Percentiles rank a stretch among this genome's conserved stretches.
These are phyloP conservation scores for Sebastes goodei DNA, from an alignment of 2,797 vertebrate genomes.

Conservation along the genomic window DNA sequence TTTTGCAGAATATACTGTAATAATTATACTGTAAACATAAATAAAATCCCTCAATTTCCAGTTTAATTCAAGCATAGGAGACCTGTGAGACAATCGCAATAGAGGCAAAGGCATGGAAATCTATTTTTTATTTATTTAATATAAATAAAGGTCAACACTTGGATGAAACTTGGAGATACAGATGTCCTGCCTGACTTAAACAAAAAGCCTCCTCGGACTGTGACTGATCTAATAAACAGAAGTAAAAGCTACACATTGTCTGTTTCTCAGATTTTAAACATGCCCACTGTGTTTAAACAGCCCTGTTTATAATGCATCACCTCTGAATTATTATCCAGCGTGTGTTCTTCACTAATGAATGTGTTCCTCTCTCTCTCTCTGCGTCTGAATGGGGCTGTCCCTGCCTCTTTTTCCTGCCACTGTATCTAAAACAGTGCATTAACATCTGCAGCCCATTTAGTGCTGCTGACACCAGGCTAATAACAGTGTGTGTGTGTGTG, in stretches of 20 bases:
- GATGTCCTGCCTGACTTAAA: background rate
- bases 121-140: background rate
- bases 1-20: background rate
- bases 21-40: background rate
- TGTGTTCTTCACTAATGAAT: conserved; percentile 42
- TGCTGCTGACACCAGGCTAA: conserved; percentile 79
- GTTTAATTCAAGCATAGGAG: too few relatives aligned
- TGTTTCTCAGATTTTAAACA: conserved; percentile 44
- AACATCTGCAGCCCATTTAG: conserved; percentile 86
- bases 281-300: conserved; percentile 28
- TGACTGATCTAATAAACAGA: background rate
- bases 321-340: conserved; percentile 47
- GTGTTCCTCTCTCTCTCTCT: conserved; percentile 40
- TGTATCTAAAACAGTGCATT: conserved; percentile 79
- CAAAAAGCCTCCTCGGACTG: background rate
- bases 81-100: background rate
- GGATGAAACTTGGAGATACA: background rate
- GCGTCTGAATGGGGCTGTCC: conserved; percentile 61
- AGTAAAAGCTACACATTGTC: conserved; percentile 17
- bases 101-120: background rate
- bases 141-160: background rate
- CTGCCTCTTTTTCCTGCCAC: conserved; percentile 70
- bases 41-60: background rate
- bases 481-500: conserved; percentile 69
- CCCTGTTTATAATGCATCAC: conserved; percentile 49